These are phyloP conservation scores for Dromaius novaehollandiae DNA, from an alignment of 2,113 vertebrate species.

Conservation along the genomic window DNA sequence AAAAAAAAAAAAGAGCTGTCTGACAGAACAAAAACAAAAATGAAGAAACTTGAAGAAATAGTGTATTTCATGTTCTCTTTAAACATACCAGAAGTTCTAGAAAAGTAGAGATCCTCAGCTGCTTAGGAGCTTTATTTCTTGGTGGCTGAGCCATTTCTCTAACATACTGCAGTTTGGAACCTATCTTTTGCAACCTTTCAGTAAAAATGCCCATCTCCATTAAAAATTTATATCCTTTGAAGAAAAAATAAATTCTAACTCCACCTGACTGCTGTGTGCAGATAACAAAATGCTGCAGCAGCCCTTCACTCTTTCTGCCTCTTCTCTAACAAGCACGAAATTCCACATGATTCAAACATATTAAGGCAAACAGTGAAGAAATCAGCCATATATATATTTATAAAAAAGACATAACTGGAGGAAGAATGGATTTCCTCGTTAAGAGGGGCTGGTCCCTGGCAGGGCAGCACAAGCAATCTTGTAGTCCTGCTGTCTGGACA, in stretches of 20 bases:
- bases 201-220: neutral
- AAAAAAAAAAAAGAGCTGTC: no score
- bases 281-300: neutral
- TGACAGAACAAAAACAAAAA: neutral
- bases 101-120: neutral
- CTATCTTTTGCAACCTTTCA: neutral
- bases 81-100: neutral
- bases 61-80: neutral
- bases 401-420: no score
- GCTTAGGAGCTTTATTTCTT: neutral
- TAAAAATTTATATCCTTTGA: neutral
- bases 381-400: neutral
- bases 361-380: neutral
- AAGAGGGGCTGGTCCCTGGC: neutral
- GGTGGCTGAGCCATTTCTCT: neutral
- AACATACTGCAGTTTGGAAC: neutral
- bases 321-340: neutral
- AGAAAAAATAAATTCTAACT: neutral
- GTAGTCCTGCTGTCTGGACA: neutral
- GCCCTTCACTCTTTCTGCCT: neutral
- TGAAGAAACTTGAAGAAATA: neutral
- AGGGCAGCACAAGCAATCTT: fast-evolving
- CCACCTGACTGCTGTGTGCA: neutral
- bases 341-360: neutral
- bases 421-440: neutral